Evolutionary conservation across 2,797 vertebrate genomes (phyloP), one percentile per base, ranked within the genome.

Genomic region (Emys orbicularis): DNA sequence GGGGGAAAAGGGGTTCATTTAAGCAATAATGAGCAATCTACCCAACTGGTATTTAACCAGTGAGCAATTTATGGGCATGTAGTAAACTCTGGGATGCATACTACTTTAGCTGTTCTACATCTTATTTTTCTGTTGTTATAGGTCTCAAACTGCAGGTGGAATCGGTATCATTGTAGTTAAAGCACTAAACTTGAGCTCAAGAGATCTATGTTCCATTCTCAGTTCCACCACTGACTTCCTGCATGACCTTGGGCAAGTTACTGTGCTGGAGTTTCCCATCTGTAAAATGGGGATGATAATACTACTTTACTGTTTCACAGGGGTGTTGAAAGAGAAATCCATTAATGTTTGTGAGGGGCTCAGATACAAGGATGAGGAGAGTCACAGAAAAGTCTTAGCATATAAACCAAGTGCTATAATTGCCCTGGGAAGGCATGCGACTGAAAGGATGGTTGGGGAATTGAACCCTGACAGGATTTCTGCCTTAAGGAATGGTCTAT

Each of bases 261-360:
- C 31, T 8, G 16, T 19, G 6, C 16, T 65, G 74, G 52, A 27
- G 13, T 82, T 84, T 82, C n/a, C 34, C n/a, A 59, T 10, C 11
- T 52, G 3, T 25, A 85, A 72, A 23, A 59, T 1, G 8, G 25
- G 4, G 18, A 50, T 21, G 84, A 68, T 1, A 0, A 27, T 56
- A n/a, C 34, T 18, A n/a, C 16, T 19, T 34, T n/a, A 65, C 34
- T 65, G 83, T 4, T 44, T 88, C 44, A 83, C 16, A 91, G 15
- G 12, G 50, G 27, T 41, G 68, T 68, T 85, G 50, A 87, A 92
- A 92, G 15, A 79, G 2, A 79, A 83, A 68, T 57, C 50, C 37
- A 91, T 84, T 52, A 5, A n/a, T 65, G 61, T 34, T n/a, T 65
- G 15, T 65, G 16, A n/a, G 8, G 31, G 8, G 16, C 61, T 65